Base-by-base conservation (phyloP, 2,888 invertebrate species). In the Lepidochitona cinerea region DNA sequence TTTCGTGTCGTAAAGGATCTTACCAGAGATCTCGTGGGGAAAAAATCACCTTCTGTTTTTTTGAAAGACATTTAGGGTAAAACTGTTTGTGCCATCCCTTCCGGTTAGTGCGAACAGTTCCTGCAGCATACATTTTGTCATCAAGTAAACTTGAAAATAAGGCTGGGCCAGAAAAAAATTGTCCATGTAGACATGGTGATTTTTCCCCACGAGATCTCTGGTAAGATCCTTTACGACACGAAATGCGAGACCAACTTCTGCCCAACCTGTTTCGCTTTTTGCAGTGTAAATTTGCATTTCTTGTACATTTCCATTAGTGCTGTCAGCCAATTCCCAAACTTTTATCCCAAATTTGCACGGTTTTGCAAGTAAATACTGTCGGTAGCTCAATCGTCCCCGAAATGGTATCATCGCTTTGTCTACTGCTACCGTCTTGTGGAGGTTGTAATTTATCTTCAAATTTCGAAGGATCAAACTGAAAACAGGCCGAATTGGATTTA, bases 131-230 rank as follows among this genome's bases (percentile, higher is more conserved):
- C 12, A 59, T 59, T 59, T 59, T 23, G 32, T 59, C 59, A 29
- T 23, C 41, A 18, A 37, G 23, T 49, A 68, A 68, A 41, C 33
- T 33, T 18, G 32, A 23, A 0, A 41, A 68, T 12, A 68, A 32
- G 9, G 36, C n/a, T 7, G 41, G 68, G 18, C 37, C 26, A 12
- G 71, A 26, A 12, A 71, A 65, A 35, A 71, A 53, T 72, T 68
- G 49, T 68, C 72, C 36, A 52, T 33, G 32, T 72, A 72, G 18
- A 72, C 29, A 52, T 72, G 52, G n/a, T 49, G 37, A 29, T 35
- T 18, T 33, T 67, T 67, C 18, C 23, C 32, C 5, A 23, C 23
- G 7, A 64, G 41, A 33, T 52, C 36, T 29, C 32, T 12, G 12
- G 49, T 41, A 3, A 72, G 37, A 37, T 72, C 68, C 29, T 23